phyloP scores from a whole-genome alignment of 2,113 vertebrate species.

The Calcarius ornatus region DNA sequence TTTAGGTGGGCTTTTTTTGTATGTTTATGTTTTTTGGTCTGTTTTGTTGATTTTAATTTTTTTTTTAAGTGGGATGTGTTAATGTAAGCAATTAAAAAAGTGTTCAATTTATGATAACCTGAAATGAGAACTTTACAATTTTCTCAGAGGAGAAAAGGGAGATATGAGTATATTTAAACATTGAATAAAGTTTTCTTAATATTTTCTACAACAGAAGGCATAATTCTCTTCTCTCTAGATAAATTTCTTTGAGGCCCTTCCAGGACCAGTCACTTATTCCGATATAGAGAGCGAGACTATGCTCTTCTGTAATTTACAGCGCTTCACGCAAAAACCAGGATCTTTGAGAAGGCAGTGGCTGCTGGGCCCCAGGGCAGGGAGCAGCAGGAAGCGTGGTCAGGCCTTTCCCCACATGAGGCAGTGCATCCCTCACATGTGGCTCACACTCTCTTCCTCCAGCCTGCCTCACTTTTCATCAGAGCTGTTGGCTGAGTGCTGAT shows the following conservation, averaged over 20 bases:
- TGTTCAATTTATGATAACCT: not conserved
- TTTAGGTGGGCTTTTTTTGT: no score
- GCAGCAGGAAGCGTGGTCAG: fast-evolving
- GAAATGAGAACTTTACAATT: not conserved
- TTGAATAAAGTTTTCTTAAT: not conserved
- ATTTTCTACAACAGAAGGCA: not conserved
- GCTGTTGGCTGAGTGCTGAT: fast-evolving
- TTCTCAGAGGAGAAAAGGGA: not conserved
- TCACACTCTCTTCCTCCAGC: fast-evolving
- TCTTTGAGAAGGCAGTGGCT: not conserved
- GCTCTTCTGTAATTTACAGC: not conserved
- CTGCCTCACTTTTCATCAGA: not conserved
- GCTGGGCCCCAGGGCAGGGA: not conserved
- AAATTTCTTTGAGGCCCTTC: not conserved
- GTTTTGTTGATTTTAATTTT: not conserved
- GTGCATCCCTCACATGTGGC: not conserved
- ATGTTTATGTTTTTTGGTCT: not conserved
- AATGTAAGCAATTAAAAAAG: not conserved
- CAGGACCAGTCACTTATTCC: not conserved
- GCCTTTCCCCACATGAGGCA: not conserved
- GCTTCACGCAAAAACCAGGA: fast-evolving
- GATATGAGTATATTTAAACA: not conserved
- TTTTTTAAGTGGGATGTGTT: not conserved
- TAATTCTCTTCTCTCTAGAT: not conserved
- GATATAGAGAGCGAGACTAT: not conserved